These are phyloP conservation scores for Silurus aristotelis DNA, from an alignment of 2,797 vertebrate genomes.

Conservation along the genomic window DNA sequence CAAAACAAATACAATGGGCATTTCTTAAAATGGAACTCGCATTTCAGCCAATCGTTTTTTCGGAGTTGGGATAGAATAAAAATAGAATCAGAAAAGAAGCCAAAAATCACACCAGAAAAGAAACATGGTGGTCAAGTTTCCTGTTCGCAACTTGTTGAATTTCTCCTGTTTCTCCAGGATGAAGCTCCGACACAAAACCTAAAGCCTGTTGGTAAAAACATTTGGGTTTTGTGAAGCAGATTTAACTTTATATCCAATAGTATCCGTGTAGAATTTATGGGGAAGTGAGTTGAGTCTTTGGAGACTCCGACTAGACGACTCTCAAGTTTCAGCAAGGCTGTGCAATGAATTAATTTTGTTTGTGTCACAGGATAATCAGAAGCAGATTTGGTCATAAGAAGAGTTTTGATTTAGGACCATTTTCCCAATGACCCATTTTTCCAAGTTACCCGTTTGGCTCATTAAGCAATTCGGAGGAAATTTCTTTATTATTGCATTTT, in stretches of 20 bases:
- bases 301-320: constrained; percentile 76
- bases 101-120: constrained; percentile 61
- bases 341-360: constrained; percentile 77
- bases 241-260: constrained; percentile 73
- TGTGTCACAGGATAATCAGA: constrained; percentile 75
- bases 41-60: constrained; percentile 67
- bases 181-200: constrained; percentile 71
- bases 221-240: constrained; percentile 78
- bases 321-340: constrained; percentile 66
- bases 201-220: constrained; percentile 76
- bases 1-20: constrained; percentile 60
- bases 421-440: not conserved
- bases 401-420: not conserved
- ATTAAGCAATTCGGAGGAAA: not conserved
- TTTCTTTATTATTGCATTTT: not conserved
- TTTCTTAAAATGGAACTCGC: constrained; percentile 61
- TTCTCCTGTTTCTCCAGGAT: constrained; percentile 63
- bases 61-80: constrained; percentile 65
- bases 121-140: constrained; percentile 63
- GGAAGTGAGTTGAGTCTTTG: constrained; percentile 75
- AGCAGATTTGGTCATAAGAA: constrained; percentile 57
- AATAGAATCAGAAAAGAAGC: constrained; percentile 63
- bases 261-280: constrained; percentile 77
- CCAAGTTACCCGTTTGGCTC: not conserved
- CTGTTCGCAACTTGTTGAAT: constrained; percentile 62